Conservation (phyloP, 2,888 invertebrate species). For the Eupeodes latifasciatus region DNA sequence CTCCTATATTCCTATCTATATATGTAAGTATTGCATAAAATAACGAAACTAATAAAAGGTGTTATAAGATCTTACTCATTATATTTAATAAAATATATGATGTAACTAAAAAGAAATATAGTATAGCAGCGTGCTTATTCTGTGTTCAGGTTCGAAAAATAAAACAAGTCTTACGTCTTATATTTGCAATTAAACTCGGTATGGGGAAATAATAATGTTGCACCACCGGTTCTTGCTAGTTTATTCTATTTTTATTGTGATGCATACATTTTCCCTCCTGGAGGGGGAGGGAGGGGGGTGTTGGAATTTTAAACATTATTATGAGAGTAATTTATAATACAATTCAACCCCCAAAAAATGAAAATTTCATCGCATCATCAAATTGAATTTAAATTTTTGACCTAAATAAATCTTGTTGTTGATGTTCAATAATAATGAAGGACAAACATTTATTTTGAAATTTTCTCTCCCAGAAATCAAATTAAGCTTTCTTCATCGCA, state of each 20-base stretch:
- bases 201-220: constrained; percentile 21
- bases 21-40: constrained; percentile 36
- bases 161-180: constrained; percentile 18
- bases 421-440: not conserved
- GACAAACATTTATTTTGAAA: not conserved
- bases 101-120: constrained; percentile 38
- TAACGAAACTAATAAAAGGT: constrained; percentile 35
- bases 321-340: not conserved
- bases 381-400: constrained; percentile 13
- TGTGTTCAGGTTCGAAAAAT: not conserved
- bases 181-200: constrained; percentile 15
- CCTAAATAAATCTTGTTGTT: constrained; percentile 1
- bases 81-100: constrained; percentile 30
- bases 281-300: no score
- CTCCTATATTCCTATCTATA: no score
- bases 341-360: not conserved
- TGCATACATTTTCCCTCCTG: not conserved
- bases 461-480: constrained; percentile 7
- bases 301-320: not conserved
- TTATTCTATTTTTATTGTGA: constrained; percentile 9
- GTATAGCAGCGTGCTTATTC: constrained; percentile 33
- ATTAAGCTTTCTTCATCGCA: constrained; percentile 24
- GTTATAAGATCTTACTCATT: constrained; percentile 47
- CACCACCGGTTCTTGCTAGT: constrained; percentile 8
- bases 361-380: not conserved